These are phyloP conservation scores for Malacoctenus gilli DNA, from an alignment of 2,797 vertebrate genomes.

Conservation along the genomic window DNA sequence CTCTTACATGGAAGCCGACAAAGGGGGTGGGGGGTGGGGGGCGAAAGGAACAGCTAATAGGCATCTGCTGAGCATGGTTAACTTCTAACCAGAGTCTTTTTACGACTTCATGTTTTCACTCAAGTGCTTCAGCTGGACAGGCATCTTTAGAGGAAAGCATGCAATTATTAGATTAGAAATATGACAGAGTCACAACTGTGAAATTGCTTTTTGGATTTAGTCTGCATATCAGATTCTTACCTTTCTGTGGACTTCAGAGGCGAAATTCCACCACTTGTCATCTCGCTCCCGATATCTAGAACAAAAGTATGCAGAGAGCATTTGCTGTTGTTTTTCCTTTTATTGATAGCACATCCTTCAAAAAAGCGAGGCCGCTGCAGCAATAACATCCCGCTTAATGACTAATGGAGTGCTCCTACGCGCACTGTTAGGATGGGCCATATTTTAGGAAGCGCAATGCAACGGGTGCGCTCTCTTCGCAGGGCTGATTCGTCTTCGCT, in stretches of 20 bases:
- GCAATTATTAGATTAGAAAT: constrained; percentile 70
- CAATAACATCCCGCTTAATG: constrained; percentile 49
- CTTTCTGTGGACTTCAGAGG: constrained; percentile 41
- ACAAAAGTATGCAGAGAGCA: constrained; percentile 30
- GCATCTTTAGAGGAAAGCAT: constrained; percentile 46
- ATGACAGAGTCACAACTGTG: constrained; percentile 65
- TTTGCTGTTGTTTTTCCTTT: constrained; percentile 18
- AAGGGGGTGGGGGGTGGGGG: constrained; percentile 26
- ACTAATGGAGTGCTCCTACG: constrained; percentile 46
- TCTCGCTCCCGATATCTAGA: constrained; percentile 23
- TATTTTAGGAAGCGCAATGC: constrained; percentile 42
- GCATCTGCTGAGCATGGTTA: constrained; percentile 67
- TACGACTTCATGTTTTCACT: constrained; percentile 57
- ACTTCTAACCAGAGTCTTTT: constrained; percentile 62
- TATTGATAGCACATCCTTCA: constrained; percentile 41
- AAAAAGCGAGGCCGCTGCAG: constrained; percentile 38
- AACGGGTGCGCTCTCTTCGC: constrained; percentile 50
- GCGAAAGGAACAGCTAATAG: constrained; percentile 59
- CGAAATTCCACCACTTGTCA: constrained; percentile 30
- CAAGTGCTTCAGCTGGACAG: constrained; percentile 44
- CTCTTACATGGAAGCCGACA: constrained; percentile 67
- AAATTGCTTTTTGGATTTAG: constrained; percentile 71
- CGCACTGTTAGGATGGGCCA: constrained; percentile 15
- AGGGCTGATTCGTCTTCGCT: constrained; percentile 89
- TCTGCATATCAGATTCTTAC: constrained; percentile 55